Conservation (phyloP, 1,140 invertebrate genomes). For the Lepidurus arcticus region DNA sequence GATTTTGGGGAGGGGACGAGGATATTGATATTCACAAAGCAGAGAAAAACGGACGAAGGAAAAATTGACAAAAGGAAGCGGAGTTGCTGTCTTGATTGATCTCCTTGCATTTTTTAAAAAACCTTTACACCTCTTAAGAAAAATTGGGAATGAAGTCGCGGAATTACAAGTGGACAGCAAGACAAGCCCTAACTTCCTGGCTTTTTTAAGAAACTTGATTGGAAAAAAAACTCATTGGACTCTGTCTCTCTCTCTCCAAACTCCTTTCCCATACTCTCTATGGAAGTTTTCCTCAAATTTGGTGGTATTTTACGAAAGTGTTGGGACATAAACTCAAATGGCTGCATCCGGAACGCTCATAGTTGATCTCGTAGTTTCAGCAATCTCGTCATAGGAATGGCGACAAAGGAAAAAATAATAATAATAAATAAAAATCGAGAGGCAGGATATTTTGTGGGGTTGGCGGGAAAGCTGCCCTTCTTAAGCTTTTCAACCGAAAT, state of each 20-base stretch:
- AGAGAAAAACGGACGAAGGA: neutral
- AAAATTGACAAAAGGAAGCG: neutral
- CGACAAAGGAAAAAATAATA: neutral
- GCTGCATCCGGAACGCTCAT: conserved; percentile 2
- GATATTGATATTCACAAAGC: neutral
- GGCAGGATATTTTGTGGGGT: neutral
- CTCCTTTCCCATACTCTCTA: neutral
- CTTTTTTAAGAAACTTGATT: neutral
- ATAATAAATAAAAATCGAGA: neutral
- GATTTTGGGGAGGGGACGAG: neutral
- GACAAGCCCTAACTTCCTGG: neutral
- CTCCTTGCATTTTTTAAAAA: neutral
- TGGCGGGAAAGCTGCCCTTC: neutral
- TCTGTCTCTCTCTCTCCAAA: conserved; percentile 13
- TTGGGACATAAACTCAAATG: neutral
- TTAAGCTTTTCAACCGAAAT: neutral
- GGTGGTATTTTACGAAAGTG: neutral
- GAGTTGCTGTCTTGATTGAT: neutral
- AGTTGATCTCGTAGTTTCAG: conserved; percentile 19
- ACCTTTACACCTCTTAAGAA: neutral
- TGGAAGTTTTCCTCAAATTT: neutral
- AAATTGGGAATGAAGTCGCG: neutral
- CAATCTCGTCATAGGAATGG: conserved; percentile 18
- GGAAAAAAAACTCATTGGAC: neutral
- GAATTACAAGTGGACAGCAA: neutral